Evolutionary conservation across 2,888 invertebrate genomes (phyloP), one percentile per base, ranked within the genome.

Genomic region (Serripes groenlandicus): DNA sequence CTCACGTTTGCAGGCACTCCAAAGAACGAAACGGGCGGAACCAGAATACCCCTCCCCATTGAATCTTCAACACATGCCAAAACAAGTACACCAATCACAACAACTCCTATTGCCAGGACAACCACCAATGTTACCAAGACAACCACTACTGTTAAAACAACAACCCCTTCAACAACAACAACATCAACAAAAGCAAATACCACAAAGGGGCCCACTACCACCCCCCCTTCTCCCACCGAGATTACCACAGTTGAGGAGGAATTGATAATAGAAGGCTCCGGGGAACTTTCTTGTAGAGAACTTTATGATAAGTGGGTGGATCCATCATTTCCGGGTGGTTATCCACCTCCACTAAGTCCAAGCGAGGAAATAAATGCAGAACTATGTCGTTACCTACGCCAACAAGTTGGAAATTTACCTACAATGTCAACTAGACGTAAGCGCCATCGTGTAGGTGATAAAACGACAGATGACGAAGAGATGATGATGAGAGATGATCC

Each of bases 251-350:
- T 64, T 56, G 23, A 72, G 3, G 78, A 78, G 0, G 58, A 34
- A n/a, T 26, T 60, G 26, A 26, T 26, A 37, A 15, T 26, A 9
- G 68, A 71, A 49, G 80, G 80, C 7, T 80, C 80, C 7, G 80
- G 80, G 7, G 23, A 56, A 56, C 70, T 66, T 18, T 75, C 75
- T 1, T 85, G 85, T 42, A 42, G 66, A 37, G 74, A 74, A 32
- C 49, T 85, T 3, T 79, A 85, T 30, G 66, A 64, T 21, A 69
- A 42, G 49, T 82, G 79, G 81, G 21, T 37, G 5, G 79, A 82
- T 26, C 74, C 77, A 21, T 49, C 30, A 3, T 85, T 82, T 60
- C 79, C 85, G 11, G 85, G 79, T 2, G 85, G 85, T 1, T n/a
- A 5, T 9, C 85, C 85, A 30, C 85, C 85, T 15, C 81, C 80